A percentile compares a stretch with the other conserved stretches of the same genome.
phyloP scores from a whole-genome alignment of 2,113 vertebrate species.

The Gallinago paraguaiae region DNA sequence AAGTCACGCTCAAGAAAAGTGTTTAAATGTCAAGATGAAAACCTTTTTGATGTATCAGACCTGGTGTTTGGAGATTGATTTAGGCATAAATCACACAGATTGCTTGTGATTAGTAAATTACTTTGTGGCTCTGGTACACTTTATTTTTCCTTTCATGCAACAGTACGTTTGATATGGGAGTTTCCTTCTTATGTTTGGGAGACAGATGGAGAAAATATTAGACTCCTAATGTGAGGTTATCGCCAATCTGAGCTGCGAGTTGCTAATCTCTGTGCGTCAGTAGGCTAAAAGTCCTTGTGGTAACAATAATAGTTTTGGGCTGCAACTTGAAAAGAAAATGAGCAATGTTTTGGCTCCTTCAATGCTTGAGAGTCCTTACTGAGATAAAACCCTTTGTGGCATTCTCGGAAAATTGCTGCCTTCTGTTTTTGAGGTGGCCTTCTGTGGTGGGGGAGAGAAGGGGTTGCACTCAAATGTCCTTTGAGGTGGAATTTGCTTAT shows the following conservation, averaged over 20 bases:
- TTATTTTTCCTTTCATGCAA: not conserved
- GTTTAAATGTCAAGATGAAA: not conserved
- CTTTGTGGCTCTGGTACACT: not conserved
- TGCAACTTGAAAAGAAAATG: conserved; percentile 11
- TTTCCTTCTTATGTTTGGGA: not conserved
- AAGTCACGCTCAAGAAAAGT: not conserved
- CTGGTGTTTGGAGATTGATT: not conserved
- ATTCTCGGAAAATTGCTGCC: conserved; percentile 3
- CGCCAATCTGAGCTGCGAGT: not conserved
- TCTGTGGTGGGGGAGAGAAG: not conserved
- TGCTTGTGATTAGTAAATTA: conserved; percentile 15
- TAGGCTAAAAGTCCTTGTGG: not conserved
- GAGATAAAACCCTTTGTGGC: conserved; percentile 24
- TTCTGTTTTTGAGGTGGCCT: not conserved
- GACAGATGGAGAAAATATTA: not conserved
- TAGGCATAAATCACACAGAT: conserved; percentile 24
- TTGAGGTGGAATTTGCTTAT: conserved; percentile 28
- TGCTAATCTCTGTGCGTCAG: not conserved
- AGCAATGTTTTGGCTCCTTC: conserved; percentile 19
- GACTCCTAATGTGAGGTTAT: not conserved
- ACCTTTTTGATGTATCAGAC: not conserved
- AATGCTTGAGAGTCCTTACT: not conserved
- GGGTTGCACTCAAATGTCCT: not conserved
- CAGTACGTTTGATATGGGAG: not conserved
- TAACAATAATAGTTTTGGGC: conserved; percentile 1